Evolutionary conservation across 1,140 invertebrate genomes (phyloP).

Genomic region (Vollenhovia emeryi): DNA sequence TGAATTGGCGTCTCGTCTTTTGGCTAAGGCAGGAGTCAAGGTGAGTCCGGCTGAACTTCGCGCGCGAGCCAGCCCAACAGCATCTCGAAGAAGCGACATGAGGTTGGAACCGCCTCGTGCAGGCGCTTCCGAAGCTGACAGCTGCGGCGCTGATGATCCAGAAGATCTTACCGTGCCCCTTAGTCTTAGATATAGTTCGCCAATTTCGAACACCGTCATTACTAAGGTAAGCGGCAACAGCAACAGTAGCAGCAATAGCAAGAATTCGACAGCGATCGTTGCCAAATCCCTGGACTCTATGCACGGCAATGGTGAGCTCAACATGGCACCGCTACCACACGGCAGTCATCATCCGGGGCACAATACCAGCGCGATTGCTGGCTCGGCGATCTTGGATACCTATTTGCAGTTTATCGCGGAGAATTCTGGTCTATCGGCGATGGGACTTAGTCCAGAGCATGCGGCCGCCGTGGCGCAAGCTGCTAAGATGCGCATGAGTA

Average conservation of each 20-base stretch:
- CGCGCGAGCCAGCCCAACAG: constrained; percentile 93
- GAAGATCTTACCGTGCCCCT: constrained; percentile 91
- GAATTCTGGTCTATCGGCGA: constrained; percentile 87
- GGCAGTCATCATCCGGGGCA: constrained; percentile 79
- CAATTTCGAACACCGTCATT: constrained; percentile 83
- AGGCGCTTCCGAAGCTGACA: constrained; percentile 88
- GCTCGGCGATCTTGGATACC: constrained; percentile 92
- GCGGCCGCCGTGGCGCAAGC: constrained; percentile 87
- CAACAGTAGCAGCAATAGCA: constrained; percentile 65
- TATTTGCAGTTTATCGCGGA: constrained; percentile 94
- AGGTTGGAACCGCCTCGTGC: constrained; percentile 89
- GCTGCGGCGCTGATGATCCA: constrained; percentile 91
- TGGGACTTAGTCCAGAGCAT: constrained; percentile 86
- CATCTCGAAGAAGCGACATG: constrained; percentile 91
- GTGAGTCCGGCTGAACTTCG: constrained; percentile 93
- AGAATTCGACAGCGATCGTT: constrained; percentile 76
- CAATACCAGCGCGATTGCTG: constrained; percentile 85
- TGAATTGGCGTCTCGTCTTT: constrained; percentile 91
- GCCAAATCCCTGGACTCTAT: constrained; percentile 88
- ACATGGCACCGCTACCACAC: constrained; percentile 80
- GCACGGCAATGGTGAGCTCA: constrained; percentile 85
- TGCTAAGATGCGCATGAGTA: constrained; percentile 90
- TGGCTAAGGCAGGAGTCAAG: constrained; percentile 95
- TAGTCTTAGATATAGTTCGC: constrained; percentile 81
- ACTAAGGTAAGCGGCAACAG: constrained; percentile 78